phyloP scores from a whole-genome alignment of 2,113 vertebrate genomes.

The Osmerus mordax region DNA sequence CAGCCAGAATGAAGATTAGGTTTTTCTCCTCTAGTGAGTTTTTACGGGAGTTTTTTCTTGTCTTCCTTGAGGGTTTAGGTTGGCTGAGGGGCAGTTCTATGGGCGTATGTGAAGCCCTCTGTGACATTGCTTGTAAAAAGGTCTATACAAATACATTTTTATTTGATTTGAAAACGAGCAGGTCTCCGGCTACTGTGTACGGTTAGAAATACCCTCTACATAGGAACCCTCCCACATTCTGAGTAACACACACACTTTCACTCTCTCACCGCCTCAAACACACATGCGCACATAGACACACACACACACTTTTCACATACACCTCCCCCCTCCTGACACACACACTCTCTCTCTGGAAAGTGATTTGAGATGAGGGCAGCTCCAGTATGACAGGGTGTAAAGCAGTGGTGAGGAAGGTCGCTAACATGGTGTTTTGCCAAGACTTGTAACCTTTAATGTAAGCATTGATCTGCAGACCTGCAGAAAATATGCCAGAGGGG shows the following conservation, averaged over 20 bases:
- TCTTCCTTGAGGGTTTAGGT: no score
- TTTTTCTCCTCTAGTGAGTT: no score
- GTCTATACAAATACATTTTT: no score
- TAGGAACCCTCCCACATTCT: no score
- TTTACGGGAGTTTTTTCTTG: no score
- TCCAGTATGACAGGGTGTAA: constrained; percentile 39
- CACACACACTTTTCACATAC: neutral
- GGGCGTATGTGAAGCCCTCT: no score
- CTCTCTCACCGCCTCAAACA: constrained; percentile 23
- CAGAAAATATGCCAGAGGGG: constrained; percentile 47
- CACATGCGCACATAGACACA: neutral
- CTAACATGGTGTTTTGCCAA: constrained; percentile 58
- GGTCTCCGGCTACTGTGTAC: no score
- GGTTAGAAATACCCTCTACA: no score
- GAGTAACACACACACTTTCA: neutral
- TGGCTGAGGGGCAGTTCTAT: no score
- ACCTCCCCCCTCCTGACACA: neutral
- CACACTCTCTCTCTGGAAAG: neutral
- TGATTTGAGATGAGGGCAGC: neutral
- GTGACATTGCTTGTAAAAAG: no score
- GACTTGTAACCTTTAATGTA: constrained; percentile 66
- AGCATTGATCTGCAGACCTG: constrained; percentile 57
- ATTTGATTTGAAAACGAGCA: no score
- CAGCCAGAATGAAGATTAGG: no score
- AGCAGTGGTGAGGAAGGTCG: constrained; percentile 52